Percentiles rank a stretch among this genome's conserved stretches.
phyloP scores from a whole-genome alignment of 2,797 vertebrate genomes.

The Cossypha niveicapilla region DNA sequence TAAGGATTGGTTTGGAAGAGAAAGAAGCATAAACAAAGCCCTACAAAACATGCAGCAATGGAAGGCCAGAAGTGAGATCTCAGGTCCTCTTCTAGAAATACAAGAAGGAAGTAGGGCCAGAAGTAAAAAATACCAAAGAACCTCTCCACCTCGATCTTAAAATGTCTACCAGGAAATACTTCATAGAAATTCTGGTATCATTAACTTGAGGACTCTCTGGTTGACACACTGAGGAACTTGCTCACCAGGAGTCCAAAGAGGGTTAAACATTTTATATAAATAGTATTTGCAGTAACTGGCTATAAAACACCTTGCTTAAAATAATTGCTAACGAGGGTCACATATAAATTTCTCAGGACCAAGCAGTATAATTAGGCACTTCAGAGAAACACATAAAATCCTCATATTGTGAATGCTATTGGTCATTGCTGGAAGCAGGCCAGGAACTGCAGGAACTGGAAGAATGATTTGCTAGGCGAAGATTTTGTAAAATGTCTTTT shows the following conservation, averaged over 20 bases:
- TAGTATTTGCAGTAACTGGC: conserved; percentile 46
- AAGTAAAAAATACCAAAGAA: neutral
- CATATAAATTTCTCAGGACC: conserved; percentile 57
- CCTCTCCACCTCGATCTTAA: neutral
- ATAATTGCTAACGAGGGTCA: conserved; percentile 48
- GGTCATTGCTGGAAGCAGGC: conserved; percentile 45
- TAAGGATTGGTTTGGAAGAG: neutral
- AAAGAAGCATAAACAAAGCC: neutral
- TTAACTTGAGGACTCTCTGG: neutral
- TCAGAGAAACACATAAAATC: conserved; percentile 58
- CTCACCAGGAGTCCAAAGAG: neutral
- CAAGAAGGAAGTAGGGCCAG: neutral
- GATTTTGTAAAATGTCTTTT: neutral
- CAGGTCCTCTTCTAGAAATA: neutral
- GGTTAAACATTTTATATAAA: conserved; percentile 29
- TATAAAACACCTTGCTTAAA: conserved; percentile 58
- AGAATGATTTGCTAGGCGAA: conserved; percentile 4
- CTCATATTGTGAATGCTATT: neutral
- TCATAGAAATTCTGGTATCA: neutral
- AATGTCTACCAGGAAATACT: neutral
- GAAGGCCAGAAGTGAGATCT: neutral
- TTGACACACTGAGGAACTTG: neutral
- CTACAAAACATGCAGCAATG: neutral
- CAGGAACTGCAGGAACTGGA: conserved; percentile 5
- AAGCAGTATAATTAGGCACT: conserved; percentile 44